Conservation (phyloP, 2,888 invertebrate species). For the Taenaris catops region DNA sequence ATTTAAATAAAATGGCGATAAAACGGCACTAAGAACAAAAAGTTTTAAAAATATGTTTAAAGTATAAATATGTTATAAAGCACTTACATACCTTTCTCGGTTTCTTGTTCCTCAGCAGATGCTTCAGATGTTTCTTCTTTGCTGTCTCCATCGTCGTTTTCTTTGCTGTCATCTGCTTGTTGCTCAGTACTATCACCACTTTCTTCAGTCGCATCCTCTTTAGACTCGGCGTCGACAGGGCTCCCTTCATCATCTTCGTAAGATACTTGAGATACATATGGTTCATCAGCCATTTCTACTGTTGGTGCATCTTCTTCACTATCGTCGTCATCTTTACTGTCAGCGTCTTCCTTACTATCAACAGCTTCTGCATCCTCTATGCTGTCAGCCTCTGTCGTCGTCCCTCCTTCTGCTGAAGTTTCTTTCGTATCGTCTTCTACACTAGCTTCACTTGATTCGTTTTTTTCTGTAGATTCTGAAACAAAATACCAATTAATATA, state of each 20-base stretch:
- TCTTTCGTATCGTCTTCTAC: conserved; percentile 63
- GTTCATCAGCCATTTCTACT: conserved; percentile 71
- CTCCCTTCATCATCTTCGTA: conserved; percentile 61
- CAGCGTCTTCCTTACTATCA: conserved; percentile 41
- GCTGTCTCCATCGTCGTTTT: conserved; percentile 45
- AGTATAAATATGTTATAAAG: no score
- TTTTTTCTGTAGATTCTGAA: conserved; percentile 70
- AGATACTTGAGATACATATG: conserved; percentile 64
- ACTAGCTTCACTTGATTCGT: conserved; percentile 73
- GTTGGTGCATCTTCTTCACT: conserved; percentile 49
- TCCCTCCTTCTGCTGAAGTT: conserved; percentile 58
- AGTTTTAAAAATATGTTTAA: no score
- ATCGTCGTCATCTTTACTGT: conserved; percentile 43
- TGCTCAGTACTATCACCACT: conserved; percentile 52
- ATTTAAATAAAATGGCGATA: no score
- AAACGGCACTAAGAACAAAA: no score
- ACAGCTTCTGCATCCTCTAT: conserved; percentile 55
- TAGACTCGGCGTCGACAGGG: conserved; percentile 51
- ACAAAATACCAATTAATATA: conserved; percentile 20
- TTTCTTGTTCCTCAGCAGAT: conserved; percentile 69
- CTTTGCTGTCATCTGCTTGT: conserved; percentile 38
- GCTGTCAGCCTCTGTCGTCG: conserved; percentile 40
- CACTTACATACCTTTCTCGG: conserved; percentile 65
- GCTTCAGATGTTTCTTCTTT: conserved; percentile 58
- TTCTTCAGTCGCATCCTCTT: conserved; percentile 46